Evolutionary conservation across 2,888 invertebrate genomes (phyloP).

Genomic region (Artemia sinica): DNA sequence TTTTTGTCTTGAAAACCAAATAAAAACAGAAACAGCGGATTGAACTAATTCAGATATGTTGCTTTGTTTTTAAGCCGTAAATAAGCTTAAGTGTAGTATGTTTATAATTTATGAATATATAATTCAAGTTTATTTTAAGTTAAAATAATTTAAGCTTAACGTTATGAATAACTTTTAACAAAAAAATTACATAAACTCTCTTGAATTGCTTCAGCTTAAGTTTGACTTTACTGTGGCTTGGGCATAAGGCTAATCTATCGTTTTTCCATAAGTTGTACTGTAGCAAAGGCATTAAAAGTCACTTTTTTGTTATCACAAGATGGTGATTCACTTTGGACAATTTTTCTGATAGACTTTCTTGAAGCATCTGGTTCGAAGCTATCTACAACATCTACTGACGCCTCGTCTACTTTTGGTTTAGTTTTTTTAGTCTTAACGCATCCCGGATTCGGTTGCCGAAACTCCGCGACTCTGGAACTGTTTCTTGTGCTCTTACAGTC

Average conservation of each 20-base stretch:
- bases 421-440: neutral
- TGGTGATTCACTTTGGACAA: conserved; percentile 13
- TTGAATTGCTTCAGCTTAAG: too few relatives aligned
- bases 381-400: neutral
- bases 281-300: conserved; percentile 26
- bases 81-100: too few relatives aligned
- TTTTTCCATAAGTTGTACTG: conserved; percentile 25
- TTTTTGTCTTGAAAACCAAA: too few relatives aligned
- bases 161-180: too few relatives aligned
- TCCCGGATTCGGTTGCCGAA: conserved; percentile 10
- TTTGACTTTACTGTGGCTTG: too few relatives aligned
- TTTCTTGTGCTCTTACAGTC: neutral
- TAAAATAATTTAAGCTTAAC: too few relatives aligned
- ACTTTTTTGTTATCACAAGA: conserved; percentile 24
- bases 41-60: too few relatives aligned
- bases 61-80: too few relatives aligned
- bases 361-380: neutral
- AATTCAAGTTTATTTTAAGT: too few relatives aligned
- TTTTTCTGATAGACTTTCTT: conserved; percentile 13
- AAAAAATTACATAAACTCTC: too few relatives aligned
- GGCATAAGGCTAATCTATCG: neutral
- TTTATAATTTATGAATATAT: too few relatives aligned
- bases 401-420: neutral
- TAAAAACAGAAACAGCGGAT: too few relatives aligned
- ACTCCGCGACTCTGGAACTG: neutral